phyloP scores from a whole-genome alignment of 1,140 invertebrate species.

The Aphelenchoides besseyi region DNA sequence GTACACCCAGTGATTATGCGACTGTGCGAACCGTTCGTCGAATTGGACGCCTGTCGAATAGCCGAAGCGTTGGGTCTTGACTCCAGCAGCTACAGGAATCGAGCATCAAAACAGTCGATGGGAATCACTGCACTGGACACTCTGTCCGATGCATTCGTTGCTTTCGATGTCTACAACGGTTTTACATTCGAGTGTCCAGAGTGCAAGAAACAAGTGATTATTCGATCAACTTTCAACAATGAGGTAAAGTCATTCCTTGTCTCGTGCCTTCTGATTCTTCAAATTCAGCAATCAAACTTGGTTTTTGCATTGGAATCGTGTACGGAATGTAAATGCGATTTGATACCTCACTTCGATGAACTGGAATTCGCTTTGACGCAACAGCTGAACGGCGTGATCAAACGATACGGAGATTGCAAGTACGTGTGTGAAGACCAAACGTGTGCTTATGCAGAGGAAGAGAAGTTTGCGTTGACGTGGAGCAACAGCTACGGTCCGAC shows the following conservation, averaged over 20 bases:
- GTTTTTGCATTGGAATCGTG: background rate
- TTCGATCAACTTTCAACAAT: slow-evolving; percentile 4
- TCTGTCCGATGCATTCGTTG: slow-evolving; percentile 17
- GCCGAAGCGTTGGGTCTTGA: slow-evolving; percentile 71
- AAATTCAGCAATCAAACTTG: background rate
- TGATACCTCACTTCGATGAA: background rate
- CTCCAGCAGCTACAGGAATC: slow-evolving; percentile 27
- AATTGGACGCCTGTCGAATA: slow-evolving; percentile 81
- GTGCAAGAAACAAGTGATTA: slow-evolving; percentile 32
- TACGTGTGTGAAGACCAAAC: slow-evolving; percentile 7
- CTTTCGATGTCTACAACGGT: slow-evolving; percentile 39
- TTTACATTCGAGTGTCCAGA: slow-evolving; percentile 39
- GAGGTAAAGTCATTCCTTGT: background rate
- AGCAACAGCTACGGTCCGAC: background rate
- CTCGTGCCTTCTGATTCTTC: background rate
- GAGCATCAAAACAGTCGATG: background rate
- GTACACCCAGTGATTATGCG: slow-evolving; percentile 88
- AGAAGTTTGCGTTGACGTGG: background rate
- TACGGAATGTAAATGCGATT: background rate
- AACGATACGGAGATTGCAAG: background rate
- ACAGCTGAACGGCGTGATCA: background rate
- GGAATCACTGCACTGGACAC: background rate
- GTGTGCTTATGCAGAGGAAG: background rate
- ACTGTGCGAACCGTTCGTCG: slow-evolving; percentile 90
- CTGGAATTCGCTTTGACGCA: background rate